Base-by-base conservation (phyloP, 2,113 vertebrate species). In the Seriola rivoliana region DNA sequence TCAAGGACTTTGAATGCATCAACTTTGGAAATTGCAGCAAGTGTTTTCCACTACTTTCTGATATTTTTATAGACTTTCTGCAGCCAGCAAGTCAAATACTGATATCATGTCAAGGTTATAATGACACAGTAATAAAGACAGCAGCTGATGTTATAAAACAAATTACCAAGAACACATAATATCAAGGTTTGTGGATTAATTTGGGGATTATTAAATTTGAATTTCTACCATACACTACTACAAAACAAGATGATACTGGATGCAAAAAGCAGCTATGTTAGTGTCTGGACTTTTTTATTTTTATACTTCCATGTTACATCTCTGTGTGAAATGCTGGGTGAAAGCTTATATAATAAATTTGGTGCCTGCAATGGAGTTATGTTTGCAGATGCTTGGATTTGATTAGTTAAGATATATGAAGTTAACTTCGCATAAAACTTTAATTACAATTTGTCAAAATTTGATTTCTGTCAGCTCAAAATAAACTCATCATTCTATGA, bases 401-500 rank as follows among this genome's bases (percentile, higher is more conserved):
- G 0, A 74, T 63, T 78, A 4, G 63, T 60, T 63, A 19, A 80
- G 59, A 38, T 62, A 64, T 36, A 40, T 25, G 50, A 85, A 83
- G n/a, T 67, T 36, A 23, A 42, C 14, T 46, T 62, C 29, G 11
- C 66, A 82, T n/a, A 13, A 50, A 36, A 40, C 4, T 46, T 75
- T 69, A 57, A 57, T 78, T 29, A 79, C n/a, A 71, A 32, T 8
- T 19, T 36, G 40, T 50, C 8, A 21, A 68, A 71, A 72, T 69
- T 40, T 4, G 60, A 63, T 75, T 59, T 54, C 23, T 46, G 46
- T 63, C 69, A 8, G 50, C 34, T 70, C 29, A 85, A 71, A 83
- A 73, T 76, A 77, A 79, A 81, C 65, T 52, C 46, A 63, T 77
- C 42, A 63, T 17, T 25, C 23, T 71, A 14, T 68, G 38, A 69